phyloP scores from a whole-genome alignment of 1,140 invertebrate species.

The Babylonia areolata region DNA sequence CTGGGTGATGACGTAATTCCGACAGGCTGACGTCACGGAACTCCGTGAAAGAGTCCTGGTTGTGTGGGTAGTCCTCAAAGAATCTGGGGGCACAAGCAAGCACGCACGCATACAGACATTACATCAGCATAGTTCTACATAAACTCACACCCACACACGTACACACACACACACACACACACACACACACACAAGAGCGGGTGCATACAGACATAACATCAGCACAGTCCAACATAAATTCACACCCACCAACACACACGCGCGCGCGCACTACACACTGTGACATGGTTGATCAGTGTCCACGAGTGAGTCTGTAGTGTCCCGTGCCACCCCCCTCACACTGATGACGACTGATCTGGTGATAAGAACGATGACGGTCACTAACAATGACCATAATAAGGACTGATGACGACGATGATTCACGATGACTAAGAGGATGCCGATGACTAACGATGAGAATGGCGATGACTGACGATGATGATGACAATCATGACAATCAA shows the following conservation, averaged over 20 bases:
- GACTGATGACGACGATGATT: no score
- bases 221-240: no score
- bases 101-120: no score
- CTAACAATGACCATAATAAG: no score
- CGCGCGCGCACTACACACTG: no score
- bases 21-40: conserved; percentile 8
- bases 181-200: no score
- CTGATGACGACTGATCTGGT: neutral
- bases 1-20: conserved; percentile 8
- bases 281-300: no score
- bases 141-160: no score
- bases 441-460: neutral
- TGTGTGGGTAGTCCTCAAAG: conserved; percentile 31
- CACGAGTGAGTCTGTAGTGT: no score
- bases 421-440: neutral
- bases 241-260: no score
- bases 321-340: no score
- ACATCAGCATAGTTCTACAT: neutral
- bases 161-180: conserved; percentile 12
- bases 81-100: neutral
- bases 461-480: neutral
- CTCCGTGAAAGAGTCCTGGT: conserved; percentile 28
- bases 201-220: no score
- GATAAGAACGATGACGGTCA: neutral
- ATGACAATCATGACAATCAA: neutral